A percentile compares a stretch with the other conserved stretches of the same genome.
phyloP scores from a whole-genome alignment of 2,888 invertebrate species.

The Archips xylosteana region DNA sequence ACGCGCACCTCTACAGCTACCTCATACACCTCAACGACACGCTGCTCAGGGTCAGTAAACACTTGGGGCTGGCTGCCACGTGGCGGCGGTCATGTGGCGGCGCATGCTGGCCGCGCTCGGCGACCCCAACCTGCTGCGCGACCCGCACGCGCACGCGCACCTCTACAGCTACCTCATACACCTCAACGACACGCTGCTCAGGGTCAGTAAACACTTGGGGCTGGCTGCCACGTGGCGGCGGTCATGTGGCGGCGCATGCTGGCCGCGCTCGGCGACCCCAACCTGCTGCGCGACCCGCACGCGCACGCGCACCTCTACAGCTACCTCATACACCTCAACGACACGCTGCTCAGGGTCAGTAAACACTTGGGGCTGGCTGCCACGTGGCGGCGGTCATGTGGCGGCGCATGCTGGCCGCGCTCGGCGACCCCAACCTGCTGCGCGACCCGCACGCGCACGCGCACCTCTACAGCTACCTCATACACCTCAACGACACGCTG shows the following conservation, averaged over 20 bases:
- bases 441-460: conserved; percentile 93
- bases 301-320: conserved; percentile 96
- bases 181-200: conserved; percentile 94
- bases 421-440: conserved; percentile 96
- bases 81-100: conserved; percentile 97
- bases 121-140: conserved; percentile 94
- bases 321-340: conserved; percentile 95
- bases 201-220: too few species aligned
- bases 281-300: conserved; percentile 92
- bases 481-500: conserved; percentile 95
- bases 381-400: conserved; percentile 98
- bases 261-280: conserved; percentile 96
- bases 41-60: conserved; percentile 91
- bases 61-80: conserved; percentile 99
- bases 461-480: conserved; percentile 95
- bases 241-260: conserved; percentile 98
- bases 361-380: conserved; percentile 99
- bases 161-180: conserved; percentile 97
- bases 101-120: conserved; percentile 97
- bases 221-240: conserved; percentile 98
- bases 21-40: conserved; percentile 95
- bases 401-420: conserved; percentile 96
- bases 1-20: conserved; percentile 96
- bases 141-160: conserved; percentile 94
- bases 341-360: conserved; percentile 93